Conservation (phyloP, 2,797 vertebrate species). For the Buphagus erythrorhynchus region DNA sequence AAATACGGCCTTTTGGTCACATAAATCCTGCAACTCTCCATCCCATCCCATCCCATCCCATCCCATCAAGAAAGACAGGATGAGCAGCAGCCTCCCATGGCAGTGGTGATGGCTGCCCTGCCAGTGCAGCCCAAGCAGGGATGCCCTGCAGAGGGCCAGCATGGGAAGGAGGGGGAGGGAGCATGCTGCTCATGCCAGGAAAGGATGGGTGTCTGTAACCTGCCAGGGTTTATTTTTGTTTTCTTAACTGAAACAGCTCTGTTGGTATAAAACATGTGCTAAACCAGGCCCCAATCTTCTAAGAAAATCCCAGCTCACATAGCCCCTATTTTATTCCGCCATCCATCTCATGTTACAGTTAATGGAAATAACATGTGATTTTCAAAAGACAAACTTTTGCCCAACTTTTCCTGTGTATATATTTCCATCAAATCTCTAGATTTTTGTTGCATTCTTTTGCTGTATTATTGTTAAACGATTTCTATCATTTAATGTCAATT, state of each 20-base stretch:
- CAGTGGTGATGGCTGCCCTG: fast-evolving
- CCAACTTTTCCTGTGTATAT: not conserved
- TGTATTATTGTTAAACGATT: not conserved
- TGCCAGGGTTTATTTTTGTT: constrained; percentile 47
- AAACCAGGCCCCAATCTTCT: constrained; percentile 9
- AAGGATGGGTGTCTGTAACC: not conserved
- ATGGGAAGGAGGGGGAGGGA: not conserved
- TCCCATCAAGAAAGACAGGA: not conserved
- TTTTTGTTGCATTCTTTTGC: not conserved
- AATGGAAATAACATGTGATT: constrained; percentile 59
- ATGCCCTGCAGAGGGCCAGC: not conserved
- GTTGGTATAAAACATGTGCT: constrained; percentile 47
- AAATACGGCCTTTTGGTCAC: not conserved
- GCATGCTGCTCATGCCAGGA: not conserved
- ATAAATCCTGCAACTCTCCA: not conserved
- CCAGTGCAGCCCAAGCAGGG: fast-evolving
- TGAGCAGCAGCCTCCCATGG: not conserved
- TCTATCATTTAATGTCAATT: constrained; percentile 1
- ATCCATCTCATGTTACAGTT: constrained; percentile 35
- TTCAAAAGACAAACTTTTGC: constrained; percentile 16
- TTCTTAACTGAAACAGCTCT: constrained; percentile 37
- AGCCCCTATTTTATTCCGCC: constrained; percentile 17
- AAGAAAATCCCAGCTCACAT: constrained; percentile 30
- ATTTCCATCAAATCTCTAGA: not conserved
- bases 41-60: not conserved